Conservation (phyloP, 1,140 invertebrate species). For the Pseudomyrmex concolor region DNA sequence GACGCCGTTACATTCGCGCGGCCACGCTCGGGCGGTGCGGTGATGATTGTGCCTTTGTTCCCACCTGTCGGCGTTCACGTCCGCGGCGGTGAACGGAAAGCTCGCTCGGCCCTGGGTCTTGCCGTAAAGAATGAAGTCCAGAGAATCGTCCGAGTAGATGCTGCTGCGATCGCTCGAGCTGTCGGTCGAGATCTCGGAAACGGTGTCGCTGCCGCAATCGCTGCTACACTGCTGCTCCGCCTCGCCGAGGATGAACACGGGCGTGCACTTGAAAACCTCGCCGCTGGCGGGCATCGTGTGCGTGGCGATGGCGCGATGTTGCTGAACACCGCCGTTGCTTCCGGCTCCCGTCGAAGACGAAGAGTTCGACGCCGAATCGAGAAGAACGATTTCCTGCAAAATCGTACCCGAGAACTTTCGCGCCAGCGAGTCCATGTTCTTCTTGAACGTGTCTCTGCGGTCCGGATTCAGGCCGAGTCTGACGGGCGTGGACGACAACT, state of each 20-base stretch:
- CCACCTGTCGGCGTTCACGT: conserved; percentile 76
- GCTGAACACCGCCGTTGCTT: conserved; percentile 36
- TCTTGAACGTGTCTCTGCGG: conserved; percentile 83
- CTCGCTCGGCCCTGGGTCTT: conserved; percentile 81
- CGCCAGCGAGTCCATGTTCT: conserved; percentile 84
- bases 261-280: conserved; percentile 85
- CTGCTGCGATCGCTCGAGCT: conserved; percentile 86
- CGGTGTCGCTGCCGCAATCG: conserved; percentile 85
- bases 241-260: conserved; percentile 85
- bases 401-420: conserved; percentile 80
- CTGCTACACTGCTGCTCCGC: conserved; percentile 85
- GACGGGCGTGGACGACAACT: conserved; percentile 62
- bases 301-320: conserved; percentile 81
- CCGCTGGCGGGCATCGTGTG: conserved; percentile 84
- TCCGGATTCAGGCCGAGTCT: conserved; percentile 82
- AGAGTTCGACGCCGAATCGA: conserved; percentile 68
- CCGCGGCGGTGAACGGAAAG: conserved; percentile 79
- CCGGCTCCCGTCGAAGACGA: not conserved
- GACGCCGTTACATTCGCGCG: conserved; percentile 84
- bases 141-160: conserved; percentile 86
- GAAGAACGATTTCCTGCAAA: conserved; percentile 78
- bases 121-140: conserved; percentile 84
- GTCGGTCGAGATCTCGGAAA: conserved; percentile 87
- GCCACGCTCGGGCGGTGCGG: conserved; percentile 78
- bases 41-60: conserved; percentile 75